phyloP scores from a whole-genome alignment of 1,140 invertebrate species.

The Coptotermes formosanus region DNA sequence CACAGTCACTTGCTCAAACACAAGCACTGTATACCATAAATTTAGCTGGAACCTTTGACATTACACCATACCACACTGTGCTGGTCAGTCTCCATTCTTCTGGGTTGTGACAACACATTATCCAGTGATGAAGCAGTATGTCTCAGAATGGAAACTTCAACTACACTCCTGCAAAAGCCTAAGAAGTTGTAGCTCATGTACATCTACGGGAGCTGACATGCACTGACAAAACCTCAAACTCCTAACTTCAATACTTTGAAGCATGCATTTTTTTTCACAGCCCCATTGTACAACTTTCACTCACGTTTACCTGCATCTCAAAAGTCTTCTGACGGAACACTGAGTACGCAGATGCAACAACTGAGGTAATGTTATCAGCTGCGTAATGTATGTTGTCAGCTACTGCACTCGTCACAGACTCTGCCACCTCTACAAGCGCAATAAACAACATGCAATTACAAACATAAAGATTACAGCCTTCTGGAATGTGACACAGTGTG shows the following conservation, averaged over 20 bases:
- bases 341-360: constrained; percentile 52
- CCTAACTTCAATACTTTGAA: neutral
- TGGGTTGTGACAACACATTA: too few relatives aligned
- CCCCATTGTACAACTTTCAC: too few relatives aligned
- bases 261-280: neutral
- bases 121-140: too few relatives aligned
- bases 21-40: too few relatives aligned
- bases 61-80: too few relatives aligned
- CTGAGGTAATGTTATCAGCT: constrained; percentile 44
- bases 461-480: neutral
- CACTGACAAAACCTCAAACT: neutral
- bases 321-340: constrained; percentile 53
- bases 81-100: too few relatives aligned
- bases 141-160: too few relatives aligned
- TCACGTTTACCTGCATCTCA: constrained; percentile 48
- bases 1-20: too few relatives aligned
- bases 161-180: too few relatives aligned
- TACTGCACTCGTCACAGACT: constrained; percentile 51
- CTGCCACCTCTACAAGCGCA: constrained; percentile 48
- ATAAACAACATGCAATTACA: constrained; percentile 19
- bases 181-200: too few relatives aligned
- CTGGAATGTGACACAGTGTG: neutral
- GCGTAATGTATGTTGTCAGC: constrained; percentile 50
- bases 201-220: neutral
- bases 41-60: too few relatives aligned